Evolutionary conservation across 64 coral and sea anemone genomes (phyloP).

Genomic region (Montipora capricornis): DNA sequence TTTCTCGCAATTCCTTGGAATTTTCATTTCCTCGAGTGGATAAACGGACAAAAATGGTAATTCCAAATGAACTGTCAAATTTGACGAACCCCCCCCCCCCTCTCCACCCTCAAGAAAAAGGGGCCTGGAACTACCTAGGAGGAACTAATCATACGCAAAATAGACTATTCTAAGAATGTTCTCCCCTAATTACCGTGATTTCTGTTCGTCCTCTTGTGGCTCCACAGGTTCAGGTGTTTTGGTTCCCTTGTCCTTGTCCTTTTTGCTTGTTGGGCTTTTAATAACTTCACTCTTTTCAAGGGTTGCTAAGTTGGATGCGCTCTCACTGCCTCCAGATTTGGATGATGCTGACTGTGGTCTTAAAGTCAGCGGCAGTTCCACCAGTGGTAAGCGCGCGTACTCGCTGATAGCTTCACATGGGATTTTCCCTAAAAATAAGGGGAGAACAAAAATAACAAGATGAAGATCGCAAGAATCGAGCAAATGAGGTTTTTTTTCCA

Average conservation of each 20-base stretch:
- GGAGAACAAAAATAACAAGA: not conserved
- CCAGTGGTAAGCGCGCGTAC: slow-evolving; percentile 83
- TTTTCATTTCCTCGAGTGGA: no score
- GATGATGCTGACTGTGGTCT: slow-evolving; percentile 92
- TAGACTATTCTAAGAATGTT: not conserved
- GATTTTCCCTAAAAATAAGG: slow-evolving; percentile 61
- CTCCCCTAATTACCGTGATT: slow-evolving; percentile 46
- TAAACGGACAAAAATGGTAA: no score
- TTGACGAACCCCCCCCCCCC: no score
- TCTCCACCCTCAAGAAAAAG: no score
- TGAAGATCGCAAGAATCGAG: no score
- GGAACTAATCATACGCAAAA: not conserved
- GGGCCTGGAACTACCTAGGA: no score
- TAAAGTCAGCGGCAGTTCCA: slow-evolving; percentile 78
- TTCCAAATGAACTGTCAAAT: no score
- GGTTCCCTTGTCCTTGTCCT: slow-evolving; percentile 73
- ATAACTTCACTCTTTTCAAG: slow-evolving; percentile 70
- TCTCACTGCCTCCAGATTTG: slow-evolving; percentile 77
- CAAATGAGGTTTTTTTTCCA: no score
- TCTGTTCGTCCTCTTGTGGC: slow-evolving; percentile 80
- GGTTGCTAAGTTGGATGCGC: slow-evolving; percentile 29
- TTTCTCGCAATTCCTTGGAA: no score
- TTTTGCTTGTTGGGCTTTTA: slow-evolving; percentile 87
- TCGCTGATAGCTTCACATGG: slow-evolving; percentile 74
- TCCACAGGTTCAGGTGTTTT: slow-evolving; percentile 85